phyloP scores from a whole-genome alignment of 2,113 vertebrate genomes.

The Talpa occidentalis region DNA sequence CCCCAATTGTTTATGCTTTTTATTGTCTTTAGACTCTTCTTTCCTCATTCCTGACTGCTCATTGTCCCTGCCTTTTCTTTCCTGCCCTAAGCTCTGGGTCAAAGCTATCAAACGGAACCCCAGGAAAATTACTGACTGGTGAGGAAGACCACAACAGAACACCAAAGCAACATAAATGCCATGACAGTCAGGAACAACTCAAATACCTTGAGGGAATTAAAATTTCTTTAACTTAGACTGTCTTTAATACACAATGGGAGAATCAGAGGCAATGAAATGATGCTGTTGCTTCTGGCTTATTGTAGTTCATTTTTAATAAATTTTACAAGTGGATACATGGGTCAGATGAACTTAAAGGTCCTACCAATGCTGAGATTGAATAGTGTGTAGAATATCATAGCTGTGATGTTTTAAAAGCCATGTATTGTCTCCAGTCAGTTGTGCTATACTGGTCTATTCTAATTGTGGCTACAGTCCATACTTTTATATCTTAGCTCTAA shows the following conservation, averaged over 20 bases:
- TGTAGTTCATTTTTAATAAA: constrained; percentile 64
- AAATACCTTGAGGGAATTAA: constrained; percentile 3
- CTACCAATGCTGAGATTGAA: neutral
- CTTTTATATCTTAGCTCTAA: neutral
- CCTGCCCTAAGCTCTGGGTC: neutral
- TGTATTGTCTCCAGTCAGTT: neutral
- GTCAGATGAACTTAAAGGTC: constrained; percentile 10
- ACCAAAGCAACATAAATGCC: neutral
- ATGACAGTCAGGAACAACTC: neutral
- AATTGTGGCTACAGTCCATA: neutral
- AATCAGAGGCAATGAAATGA: constrained; percentile 40
- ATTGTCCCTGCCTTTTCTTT: neutral
- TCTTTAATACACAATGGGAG: neutral
- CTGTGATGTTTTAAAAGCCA: neutral
- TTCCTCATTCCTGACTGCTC: neutral
- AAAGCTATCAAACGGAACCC: neutral
- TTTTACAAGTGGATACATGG: constrained; percentile 59
- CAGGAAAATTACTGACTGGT: neutral
- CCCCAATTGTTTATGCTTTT: neutral
- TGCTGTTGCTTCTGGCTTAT: constrained; percentile 46
- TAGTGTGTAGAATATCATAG: constrained; percentile 3
- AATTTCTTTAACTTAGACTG: neutral
- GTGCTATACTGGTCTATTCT: neutral
- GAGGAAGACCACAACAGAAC: neutral
- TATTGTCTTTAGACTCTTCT: neutral